phyloP scores from a whole-genome alignment of 2,888 invertebrate genomes.

The Congeria kusceri region DNA sequence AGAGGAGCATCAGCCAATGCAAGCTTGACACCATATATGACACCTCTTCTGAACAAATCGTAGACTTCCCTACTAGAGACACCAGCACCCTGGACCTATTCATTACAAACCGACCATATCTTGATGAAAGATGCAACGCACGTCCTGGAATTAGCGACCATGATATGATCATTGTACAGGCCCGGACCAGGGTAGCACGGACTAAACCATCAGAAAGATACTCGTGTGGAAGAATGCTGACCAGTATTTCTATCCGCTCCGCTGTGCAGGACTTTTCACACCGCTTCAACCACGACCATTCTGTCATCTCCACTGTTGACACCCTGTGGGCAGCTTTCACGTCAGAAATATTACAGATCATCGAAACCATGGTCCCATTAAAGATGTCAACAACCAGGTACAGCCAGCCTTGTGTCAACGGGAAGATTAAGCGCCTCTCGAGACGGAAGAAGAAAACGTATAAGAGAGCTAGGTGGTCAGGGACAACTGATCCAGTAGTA shows the following conservation, averaged over 20 bases:
- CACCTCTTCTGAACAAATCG: conserved; percentile 18
- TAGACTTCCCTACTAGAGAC: conserved; percentile 16
- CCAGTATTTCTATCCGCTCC: background rate
- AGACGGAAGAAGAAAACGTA: conserved; percentile 19
- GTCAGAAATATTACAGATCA: background rate
- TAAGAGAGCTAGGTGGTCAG: no score
- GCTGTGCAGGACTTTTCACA: conserved; percentile 2
- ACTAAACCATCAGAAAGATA: conserved; percentile 23
- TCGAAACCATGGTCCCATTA: conserved; percentile 17
- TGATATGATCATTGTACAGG: conserved; percentile 11
- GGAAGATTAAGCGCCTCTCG: conserved; percentile 7
- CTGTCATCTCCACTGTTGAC: background rate
- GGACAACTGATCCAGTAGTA: no score
- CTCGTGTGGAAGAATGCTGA: conserved; percentile 17
- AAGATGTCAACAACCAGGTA: conserved; percentile 11
- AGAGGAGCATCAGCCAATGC: background rate
- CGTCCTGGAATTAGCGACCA: conserved; percentile 29
- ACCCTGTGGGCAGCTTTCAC: conserved; percentile 18
- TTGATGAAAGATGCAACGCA: conserved; percentile 11
- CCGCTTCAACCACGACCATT: background rate
- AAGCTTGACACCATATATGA: conserved; percentile 1
- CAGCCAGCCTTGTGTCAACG: conserved; percentile 23
- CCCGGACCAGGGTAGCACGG: background rate
- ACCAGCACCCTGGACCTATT: conserved; percentile 29
- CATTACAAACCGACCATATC: conserved; percentile 29